Base-by-base conservation (phyloP, 2,888 invertebrate species). In the Dolomedes plantarius region DNA sequence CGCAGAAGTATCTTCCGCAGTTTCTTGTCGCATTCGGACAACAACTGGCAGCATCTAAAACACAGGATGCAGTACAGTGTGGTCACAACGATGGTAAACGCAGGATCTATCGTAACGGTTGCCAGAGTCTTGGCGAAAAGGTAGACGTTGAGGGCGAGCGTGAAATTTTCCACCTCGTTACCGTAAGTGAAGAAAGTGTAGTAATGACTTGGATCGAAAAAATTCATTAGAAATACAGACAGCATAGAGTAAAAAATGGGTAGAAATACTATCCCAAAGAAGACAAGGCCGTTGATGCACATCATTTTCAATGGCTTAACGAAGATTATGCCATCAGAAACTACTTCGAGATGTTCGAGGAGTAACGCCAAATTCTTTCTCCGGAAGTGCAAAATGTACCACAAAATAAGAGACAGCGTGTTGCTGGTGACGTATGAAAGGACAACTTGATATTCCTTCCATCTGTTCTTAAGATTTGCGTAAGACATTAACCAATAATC, bases 401-500 rank as follows among this genome's bases (percentile, higher is more conserved):
- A 85, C 23, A 85, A 31, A 3, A 77, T 11, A 9, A 85, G 56
- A 11, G 73, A 50, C 5, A 56, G 7, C 0, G 39, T 77, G 16
- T 85, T 77, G 31, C 83, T 78, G 41, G 73, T 31, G 5, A 85
- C n/a, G 7, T 67, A 72, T 1, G 83, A 85, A 3, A 85, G 9
- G 0, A 85, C 56, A 5, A 85, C 56, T 56, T 85, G 83, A 11
- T 73, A 85, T 11, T 85, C 83, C 11, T 65, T 32, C 72, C 77
- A 73, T 11, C 85, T 65, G 31, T 11, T n/a, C 23, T 23, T 32
- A 23, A 85, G 9, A 32, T 78, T 78, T 7, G 46, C n/a, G 41
- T 73, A 85, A 2, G 77, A 73, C 83, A 85, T 85, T 1, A 85
- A 16, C 50, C 72, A 85, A 41, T 85, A 85, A 29, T 85, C 83